Evolutionary conservation across 2,888 invertebrate species (phyloP), one percentile per base, ranked within the genome.

Genomic region (Oxycera nigricornis): DNA sequence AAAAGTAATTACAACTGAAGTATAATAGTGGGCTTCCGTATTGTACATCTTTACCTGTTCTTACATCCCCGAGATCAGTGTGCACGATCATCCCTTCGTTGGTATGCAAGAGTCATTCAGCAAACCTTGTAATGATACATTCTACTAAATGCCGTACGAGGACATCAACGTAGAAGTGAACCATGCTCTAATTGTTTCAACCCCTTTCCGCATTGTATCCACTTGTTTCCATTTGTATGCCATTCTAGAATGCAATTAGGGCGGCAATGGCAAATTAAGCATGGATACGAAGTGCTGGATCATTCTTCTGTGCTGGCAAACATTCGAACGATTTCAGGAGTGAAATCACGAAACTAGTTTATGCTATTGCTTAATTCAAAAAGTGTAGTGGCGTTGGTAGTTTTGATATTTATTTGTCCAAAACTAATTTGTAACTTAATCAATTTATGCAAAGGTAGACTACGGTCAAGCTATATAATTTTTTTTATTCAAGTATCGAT

Each of bases 1-100:
- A 39, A 68, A 68, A 68, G 67, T 39, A 68, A 68, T 68, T 68
- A 68, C 67, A 46, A 50, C 50, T 28, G n/a, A 7, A 31, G 31
- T 14, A 31, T 61, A 61, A 61, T 61, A 61, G 61, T 20, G 31
- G 20, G 31, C n/a, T 9, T 31, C 31, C 61, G 61, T 61, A 61
- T 61, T 61, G 61, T 31, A 61, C 31, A 61, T 61, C 61, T 61
- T 30, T 20, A 17, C 31, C 20, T 61, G 46, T 46, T 46, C 46
- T n/a, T n/a, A 17, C 46, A 46, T 14, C 46, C 6, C 46, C n/a
- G n/a, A n/a, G n/a, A n/a, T n/a, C n/a, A n/a, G n/a, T n/a, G n/a
- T n/a, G n/a, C n/a, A n/a, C n/a, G n/a, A n/a, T n/a, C n/a, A n/a
- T n/a, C n/a, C n/a, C n/a, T n/a, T n/a, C n/a, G 46, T 46, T 46